These are phyloP conservation scores for Lamellibrachia luymesi DNA, from an alignment of 1,140 invertebrate genomes.

Conservation along the genomic window DNA sequence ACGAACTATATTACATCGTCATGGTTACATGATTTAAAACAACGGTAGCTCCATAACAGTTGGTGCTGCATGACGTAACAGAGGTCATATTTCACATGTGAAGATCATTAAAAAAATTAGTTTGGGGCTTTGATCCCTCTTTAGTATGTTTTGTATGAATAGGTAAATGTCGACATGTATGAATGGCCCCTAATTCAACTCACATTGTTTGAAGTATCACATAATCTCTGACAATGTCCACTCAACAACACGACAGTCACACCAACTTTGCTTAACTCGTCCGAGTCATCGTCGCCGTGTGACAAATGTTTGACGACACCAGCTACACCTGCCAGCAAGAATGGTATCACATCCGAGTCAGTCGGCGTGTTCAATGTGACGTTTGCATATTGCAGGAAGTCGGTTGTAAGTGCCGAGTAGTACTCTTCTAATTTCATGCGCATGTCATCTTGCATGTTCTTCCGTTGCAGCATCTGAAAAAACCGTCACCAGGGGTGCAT, in stretches of 20 bases:
- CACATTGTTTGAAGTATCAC: background rate
- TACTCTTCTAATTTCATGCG: background rate
- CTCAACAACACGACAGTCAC: background rate
- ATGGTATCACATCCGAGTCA: background rate
- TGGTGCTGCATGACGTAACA: no score
- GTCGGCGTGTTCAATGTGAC: background rate
- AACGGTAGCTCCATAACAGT: no score
- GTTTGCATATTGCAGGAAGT: background rate
- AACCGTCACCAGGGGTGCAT: background rate
- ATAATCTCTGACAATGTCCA: background rate
- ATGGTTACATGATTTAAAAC: no score
- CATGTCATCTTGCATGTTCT: background rate
- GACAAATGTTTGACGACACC: background rate
- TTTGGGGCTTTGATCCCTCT: no score
- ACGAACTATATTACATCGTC: no score
- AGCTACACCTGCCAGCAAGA: background rate
- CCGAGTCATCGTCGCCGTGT: background rate
- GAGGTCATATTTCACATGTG: no score
- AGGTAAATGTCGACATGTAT: no score
- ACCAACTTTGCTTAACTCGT: background rate
- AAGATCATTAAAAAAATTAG: no score
- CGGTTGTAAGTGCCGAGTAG: background rate
- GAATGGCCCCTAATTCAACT: background rate
- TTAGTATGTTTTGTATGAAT: no score
- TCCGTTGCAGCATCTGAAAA: background rate